Base-by-base conservation (phyloP, 2,888 invertebrate species). In the Amphipoea oculea region DNA sequence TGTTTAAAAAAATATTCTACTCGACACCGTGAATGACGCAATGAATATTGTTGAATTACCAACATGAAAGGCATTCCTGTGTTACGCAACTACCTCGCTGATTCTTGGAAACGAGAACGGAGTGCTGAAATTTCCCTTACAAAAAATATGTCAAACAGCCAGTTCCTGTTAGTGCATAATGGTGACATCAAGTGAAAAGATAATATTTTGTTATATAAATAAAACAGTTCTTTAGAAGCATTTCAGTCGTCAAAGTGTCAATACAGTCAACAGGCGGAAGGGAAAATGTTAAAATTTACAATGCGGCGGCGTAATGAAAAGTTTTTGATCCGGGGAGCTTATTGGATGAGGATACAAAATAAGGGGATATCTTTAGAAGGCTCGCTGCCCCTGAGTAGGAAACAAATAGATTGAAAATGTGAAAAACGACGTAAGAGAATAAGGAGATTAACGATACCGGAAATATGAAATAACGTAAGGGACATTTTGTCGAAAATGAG, bases 211-310 rank as follows among this genome's bases (percentile, higher is more conserved):
- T n/a, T 78, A 40, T 12, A 42, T 54, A 60, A 68, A 83, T 4
- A 62, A 54, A 69, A 83, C 69, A 54, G 36, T 74, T 42, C 40
- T 42, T 74, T 45, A 14, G 14, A 74, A 48, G 40, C 11, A 60
- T 83, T 78, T 63, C 57, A 63, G 68, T 65, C 51, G 57, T 36
- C 63, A 78, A 48, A 45, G 12, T 60, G 66, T 68, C 75, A 85
- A 63, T 70, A 77, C 17, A 70, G 65, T 48, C 73, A 82, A 76
- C 79, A 79, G 73, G 76, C 69, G 78, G 71, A 79, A 77, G 67
- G 29, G 60, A 54, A 72, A 74, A 88, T 76, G 78, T 86, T 88
- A 70, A 84, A 84, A 84, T 88, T 73, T 87, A 80, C 66, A 82
- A 88, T 84, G 79, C 17, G 57, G 79, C 17, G 57, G 67, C 73